Evolutionary conservation across 2,888 invertebrate species (phyloP).

Genomic region (Gymnosoma rotundatum): DNA sequence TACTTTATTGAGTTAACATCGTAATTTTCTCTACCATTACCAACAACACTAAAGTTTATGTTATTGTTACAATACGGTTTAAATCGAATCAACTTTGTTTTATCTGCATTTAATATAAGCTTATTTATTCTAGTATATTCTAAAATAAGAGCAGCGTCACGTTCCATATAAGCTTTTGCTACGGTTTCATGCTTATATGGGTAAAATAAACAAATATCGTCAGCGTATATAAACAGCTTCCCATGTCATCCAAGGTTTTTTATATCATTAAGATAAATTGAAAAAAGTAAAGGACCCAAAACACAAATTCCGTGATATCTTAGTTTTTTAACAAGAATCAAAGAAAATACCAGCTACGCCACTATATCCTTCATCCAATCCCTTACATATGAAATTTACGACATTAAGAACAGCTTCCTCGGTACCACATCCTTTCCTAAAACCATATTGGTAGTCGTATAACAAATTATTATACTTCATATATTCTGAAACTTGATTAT

Average conservation of each 20-base stretch:
- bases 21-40: background rate
- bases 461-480: background rate
- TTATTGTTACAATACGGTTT: background rate
- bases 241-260: no score
- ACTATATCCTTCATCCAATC: background rate
- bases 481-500: background rate
- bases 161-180: no score
- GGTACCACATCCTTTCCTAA: background rate
- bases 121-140: no score
- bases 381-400: background rate
- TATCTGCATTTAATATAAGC: background rate
- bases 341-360: background rate
- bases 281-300: background rate
- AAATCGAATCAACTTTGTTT: background rate
- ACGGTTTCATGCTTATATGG: no score
- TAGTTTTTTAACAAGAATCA: no score
- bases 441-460: background rate
- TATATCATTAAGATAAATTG: no score
- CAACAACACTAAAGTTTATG: background rate
- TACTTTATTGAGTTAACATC: background rate
- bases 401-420: background rate
- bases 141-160: no score
- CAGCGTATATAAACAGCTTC: no score
- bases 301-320: background rate
- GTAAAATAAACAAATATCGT: no score